Base-by-base conservation (phyloP, 1,140 invertebrate genomes). In the Drosophila trapezifrons region DNA sequence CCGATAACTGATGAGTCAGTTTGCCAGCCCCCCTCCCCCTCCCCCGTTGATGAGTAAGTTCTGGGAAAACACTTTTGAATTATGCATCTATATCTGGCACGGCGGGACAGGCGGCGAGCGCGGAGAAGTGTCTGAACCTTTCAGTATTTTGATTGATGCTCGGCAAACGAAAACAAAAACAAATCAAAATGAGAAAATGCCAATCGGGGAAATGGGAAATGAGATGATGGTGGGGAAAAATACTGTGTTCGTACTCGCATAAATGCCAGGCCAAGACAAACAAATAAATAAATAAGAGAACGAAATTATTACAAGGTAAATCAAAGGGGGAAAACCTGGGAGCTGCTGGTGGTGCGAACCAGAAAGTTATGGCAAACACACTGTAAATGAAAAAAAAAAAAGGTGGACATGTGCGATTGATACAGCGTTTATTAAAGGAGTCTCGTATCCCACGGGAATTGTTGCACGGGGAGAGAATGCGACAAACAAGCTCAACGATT, bases 281-380 rank as follows among this genome's bases (percentile, higher is more conserved):
- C 42, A 76, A 60, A 69, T 76, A 74, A 74, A 82, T 75, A 84
- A 84, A 51, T 72, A 64, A 52, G 45, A 42, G 71, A 76, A 77
- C 42, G 78, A 35, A 76, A 76, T 85, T 67, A 83, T 76, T 76
- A 67, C 55, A 72, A 64, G 55, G 45, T 56, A 56, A 56, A 54
- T 66, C 22, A 46, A 45, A n/a, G n/a, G 64, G 15, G 17, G 27
- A 45, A 18, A 29, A 25, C 47, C 32, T 18, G 25, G 13, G 17
- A n/a, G n/a, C n/a, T n/a, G n/a, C n/a, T n/a, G n/a, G n/a, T n/a
- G n/a, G n/a, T n/a, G 54, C 18, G 22, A 4, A 4, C 13, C 25
- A 32, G 13, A 52, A 38, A 7, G 37, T 7, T 38, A 7, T 38
- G 15, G 15, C 0, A 6, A 38, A 40, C 29, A 52, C 10, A 42